Evolutionary conservation across 1,140 invertebrate species (phyloP), one percentile per base, ranked within the genome.

Genomic region (Drusus annulatus): DNA sequence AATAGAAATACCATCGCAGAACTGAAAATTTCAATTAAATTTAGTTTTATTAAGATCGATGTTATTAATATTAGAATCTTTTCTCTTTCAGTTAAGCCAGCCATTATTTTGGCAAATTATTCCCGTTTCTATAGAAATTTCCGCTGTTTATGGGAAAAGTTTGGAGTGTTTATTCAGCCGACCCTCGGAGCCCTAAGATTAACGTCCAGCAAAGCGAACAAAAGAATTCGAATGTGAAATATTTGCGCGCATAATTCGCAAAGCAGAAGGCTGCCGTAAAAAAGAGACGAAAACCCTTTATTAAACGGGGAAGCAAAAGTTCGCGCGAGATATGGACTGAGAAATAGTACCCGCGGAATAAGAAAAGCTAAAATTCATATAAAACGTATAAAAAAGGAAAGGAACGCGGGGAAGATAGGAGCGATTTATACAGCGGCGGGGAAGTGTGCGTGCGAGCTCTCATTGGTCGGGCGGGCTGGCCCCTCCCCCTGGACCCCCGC

Each of bases 311-410:
- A 77, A 65, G 76, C 76, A 58, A 74, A 74, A 78, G 80, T 69
- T 71, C 69, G 69, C 76, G 76, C 71, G 60, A 63, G 80, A 80
- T 80, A 80, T 60, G 80, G 74, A 81, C 62, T 69, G 79, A 81
- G 80, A 77, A 81, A 77, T 77, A 81, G 74, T 81, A 56, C 56
- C 54, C 63, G 80, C 80, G 80, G 74, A 81, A 69, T 77, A 77
- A 80, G 63, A 68, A 81, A 81, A 81, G 80, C 80, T 81, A 81
- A 81, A 81, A 81, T 81, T 81, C 80, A 81, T 81, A 81, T 81
- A 81, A 81, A 81, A 81, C 80, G 62, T 77, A 81, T 69, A 81
- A 81, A 81, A 79, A 77, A 52, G 58, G 75, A 74, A 76, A 65
- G 75, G 63, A 76, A 65, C 60, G 63, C 52, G 62, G 69, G 68